Percentiles rank a stretch among this genome's conserved stretches.
Conservation (phyloP, 2,888 invertebrate species). For the Limnephilus marmoratus region DNA sequence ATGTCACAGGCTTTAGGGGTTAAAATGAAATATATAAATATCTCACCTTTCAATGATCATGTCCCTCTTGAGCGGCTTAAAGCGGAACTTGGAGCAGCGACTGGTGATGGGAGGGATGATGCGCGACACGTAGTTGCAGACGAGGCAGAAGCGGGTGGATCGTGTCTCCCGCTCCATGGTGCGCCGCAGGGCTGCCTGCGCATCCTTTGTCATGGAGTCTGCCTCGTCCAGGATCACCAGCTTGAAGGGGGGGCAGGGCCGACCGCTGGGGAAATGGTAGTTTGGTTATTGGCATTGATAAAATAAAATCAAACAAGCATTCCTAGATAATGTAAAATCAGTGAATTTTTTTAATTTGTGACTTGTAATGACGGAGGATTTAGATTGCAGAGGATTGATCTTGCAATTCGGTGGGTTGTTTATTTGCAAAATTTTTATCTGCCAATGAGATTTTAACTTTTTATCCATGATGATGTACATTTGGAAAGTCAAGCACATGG, state of each 20-base stretch:
- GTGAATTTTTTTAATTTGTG: too few species aligned
- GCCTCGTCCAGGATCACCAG: slow-evolving; percentile 98
- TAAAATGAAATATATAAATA: too few species aligned
- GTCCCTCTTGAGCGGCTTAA: slow-evolving; percentile 90
- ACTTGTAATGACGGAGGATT: too few species aligned
- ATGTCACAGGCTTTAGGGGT: too few species aligned
- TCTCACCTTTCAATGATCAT: slow-evolving; percentile 80
- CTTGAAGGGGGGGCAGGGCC: slow-evolving; percentile 95
- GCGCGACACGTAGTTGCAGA: slow-evolving; percentile 98
- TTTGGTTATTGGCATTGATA: background rate
- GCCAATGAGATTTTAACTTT: too few species aligned
- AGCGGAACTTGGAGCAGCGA: slow-evolving; percentile 98
- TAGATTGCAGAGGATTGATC: too few species aligned
- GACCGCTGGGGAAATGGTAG: slow-evolving; percentile 78
- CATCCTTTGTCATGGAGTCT: slow-evolving; percentile 98
- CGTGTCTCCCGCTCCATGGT: slow-evolving; percentile 98
- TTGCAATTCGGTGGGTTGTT: too few species aligned
- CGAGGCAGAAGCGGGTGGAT: slow-evolving; percentile 96
- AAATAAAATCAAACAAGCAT: too few species aligned
- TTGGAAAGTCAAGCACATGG: too few species aligned
- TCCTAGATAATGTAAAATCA: too few species aligned
- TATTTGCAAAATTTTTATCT: too few species aligned
- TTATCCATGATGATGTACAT: too few species aligned
- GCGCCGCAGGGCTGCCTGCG: slow-evolving; percentile 96
- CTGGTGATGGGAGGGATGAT: slow-evolving; percentile 99